Conservation (phyloP, 2,113 vertebrate genomes). For the Microtus ochrogaster region DNA sequence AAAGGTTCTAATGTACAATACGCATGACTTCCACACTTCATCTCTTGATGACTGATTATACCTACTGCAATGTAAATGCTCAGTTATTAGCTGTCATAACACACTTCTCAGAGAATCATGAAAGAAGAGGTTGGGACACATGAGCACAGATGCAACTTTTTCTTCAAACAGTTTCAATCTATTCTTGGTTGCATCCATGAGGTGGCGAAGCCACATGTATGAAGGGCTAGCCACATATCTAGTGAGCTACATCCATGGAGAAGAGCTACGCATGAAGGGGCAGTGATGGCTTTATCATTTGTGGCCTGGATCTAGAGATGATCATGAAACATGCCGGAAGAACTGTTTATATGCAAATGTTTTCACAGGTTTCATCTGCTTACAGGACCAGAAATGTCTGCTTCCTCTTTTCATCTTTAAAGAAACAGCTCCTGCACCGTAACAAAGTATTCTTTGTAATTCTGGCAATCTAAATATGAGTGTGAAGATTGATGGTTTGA, state of each 20-base stretch:
- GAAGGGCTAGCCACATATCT: not conserved
- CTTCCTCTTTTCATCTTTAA: conserved; percentile 30
- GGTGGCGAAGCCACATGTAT: not conserved
- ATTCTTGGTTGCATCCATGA: not conserved
- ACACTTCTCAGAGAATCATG: not conserved
- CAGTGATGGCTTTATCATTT: not conserved
- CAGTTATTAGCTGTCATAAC: not conserved
- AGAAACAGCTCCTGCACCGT: not conserved
- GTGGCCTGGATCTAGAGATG: not conserved
- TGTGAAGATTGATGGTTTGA: not conserved
- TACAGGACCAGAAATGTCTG: conserved; percentile 28
- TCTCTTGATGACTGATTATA: not conserved
- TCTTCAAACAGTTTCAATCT: not conserved
- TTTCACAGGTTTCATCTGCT: not conserved
- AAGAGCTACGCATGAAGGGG: not conserved
- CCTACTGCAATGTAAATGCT: not conserved
- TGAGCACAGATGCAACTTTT: not conserved
- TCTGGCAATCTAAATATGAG: not conserved
- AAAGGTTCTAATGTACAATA: not conserved
- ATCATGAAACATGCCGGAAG: conserved; percentile 34
- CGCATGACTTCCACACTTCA: no score
- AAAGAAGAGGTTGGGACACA: not conserved
- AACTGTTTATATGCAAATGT: not conserved
- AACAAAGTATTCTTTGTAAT: conserved; percentile 33
- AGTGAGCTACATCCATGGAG: not conserved